Base-by-base conservation (phyloP, 2,888 invertebrate genomes). In the Synanthedon vespiformis region DNA sequence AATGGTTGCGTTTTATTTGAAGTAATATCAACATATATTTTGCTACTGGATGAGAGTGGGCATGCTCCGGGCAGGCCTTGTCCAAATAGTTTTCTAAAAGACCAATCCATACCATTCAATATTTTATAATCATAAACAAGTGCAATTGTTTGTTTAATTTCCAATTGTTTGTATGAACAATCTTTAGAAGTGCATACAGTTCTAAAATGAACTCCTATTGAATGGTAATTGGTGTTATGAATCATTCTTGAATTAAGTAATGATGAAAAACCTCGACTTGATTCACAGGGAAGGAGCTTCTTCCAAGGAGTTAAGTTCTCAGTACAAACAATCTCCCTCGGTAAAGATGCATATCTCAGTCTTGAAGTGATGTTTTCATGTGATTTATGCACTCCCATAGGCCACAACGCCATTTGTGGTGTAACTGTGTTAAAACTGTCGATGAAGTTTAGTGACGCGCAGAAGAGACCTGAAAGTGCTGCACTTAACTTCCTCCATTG, bases 231-330 rank as follows among this genome's bases (percentile, higher is more conserved):
- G 2, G 97, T 95, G 70, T 96, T 96, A 74, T 97, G 96, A 53
- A 98, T 93, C 73, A 93, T 92, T 52, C 95, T 94, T 0, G 98
- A 95, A 77, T 97, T 97, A 4, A 99, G 89, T 51, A 99, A 80
- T 0, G 95, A 92, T 13, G 95, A 93, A 61, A 99, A 89, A 2
- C 99, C 99, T 67, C 91, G 90, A 74, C 90, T 93, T n/a, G 94
- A 93, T 77, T 95, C 94, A 82, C 99, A 99, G 0, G 99, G 99
- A 49, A 99, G 79, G 4, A 99, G 85, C 74, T 99, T 99, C 69
- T 97, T 97, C 94, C 98, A 99, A 0, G 99, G 99, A 12, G 99
- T 99, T 64, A 99, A 86, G 86, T 99, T 99, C 86, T 99, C 99
- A 0, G 99, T 99, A 72, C 99, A 99, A 3, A 98, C 97, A 64